Conservation (phyloP, 2,797 vertebrate species). For the Apogon talboti region DNA sequence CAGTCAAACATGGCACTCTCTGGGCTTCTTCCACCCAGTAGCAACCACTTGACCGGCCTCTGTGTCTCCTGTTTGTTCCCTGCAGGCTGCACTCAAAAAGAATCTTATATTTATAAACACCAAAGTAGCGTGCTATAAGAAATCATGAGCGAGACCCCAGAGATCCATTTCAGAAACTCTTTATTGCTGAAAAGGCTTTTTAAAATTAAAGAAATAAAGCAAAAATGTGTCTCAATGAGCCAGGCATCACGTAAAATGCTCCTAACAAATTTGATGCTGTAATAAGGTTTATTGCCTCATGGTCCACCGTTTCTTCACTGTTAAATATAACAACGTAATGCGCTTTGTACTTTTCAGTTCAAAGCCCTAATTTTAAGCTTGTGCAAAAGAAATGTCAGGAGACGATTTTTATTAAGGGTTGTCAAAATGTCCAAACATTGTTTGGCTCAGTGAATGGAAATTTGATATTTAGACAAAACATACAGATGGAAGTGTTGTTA, state of each 20-base stretch:
- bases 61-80: slow-evolving; percentile 33
- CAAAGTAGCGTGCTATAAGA: slow-evolving; percentile 18
- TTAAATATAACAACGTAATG: slow-evolving; percentile 7
- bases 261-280: slow-evolving; percentile 23
- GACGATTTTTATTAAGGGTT: background rate
- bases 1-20: slow-evolving; percentile 50
- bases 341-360: background rate
- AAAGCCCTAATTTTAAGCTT: background rate
- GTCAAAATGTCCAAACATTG: too few relatives aligned
- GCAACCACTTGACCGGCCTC: slow-evolving; percentile 30
- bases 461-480: too few relatives aligned
- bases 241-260: slow-evolving; percentile 11
- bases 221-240: slow-evolving; percentile 16
- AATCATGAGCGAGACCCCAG: slow-evolving; percentile 34
- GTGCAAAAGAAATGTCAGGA: background rate
- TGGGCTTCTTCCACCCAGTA: slow-evolving; percentile 38
- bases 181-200: slow-evolving; percentile 28
- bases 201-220: slow-evolving; percentile 55
- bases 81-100: slow-evolving; percentile 19
- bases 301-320: slow-evolving; percentile 7
- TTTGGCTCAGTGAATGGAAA: too few relatives aligned
- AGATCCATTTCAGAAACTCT: slow-evolving; percentile 38
- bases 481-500: too few relatives aligned
- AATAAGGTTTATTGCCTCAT: slow-evolving; percentile 2
- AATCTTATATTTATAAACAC: slow-evolving; percentile 41